Percentiles rank a stretch among this genome's conserved stretches.
These are phyloP conservation scores for Lasioglossum malachurum DNA, from an alignment of 2,888 invertebrate species.

Conservation along the genomic window DNA sequence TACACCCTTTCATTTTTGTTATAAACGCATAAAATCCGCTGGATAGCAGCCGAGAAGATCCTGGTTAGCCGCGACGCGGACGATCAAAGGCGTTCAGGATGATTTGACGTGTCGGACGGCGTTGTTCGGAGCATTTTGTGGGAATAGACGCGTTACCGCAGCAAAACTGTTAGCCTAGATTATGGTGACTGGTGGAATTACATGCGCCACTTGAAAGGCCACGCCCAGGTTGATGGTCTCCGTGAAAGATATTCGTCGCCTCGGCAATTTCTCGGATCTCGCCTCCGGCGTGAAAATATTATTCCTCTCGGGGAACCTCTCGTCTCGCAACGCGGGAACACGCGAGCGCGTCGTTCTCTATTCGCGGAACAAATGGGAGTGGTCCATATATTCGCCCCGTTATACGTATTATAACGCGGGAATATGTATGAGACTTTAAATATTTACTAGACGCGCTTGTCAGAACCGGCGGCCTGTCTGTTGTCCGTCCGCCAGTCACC, in stretches of 20 bases:
- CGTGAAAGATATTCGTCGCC: constrained; percentile 38
- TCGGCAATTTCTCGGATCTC: constrained; percentile 45
- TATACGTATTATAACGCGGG: constrained; percentile 42
- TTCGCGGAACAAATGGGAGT: constrained; percentile 51
- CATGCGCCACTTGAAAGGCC: constrained; percentile 40
- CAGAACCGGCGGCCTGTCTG: constrained; percentile 27
- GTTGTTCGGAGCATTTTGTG: background rate
- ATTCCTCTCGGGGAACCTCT: background rate
- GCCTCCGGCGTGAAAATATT: constrained; percentile 48
- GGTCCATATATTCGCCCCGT: constrained; percentile 29
- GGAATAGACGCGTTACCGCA: background rate
- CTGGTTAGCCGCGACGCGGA: background rate
- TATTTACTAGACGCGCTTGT: constrained; percentile 58
- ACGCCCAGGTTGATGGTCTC: constrained; percentile 52
- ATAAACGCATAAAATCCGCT: no score
- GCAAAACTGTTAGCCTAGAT: constrained; percentile 16
- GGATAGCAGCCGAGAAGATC: background rate
- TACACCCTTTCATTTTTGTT: no score
- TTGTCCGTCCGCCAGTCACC: constrained; percentile 35
- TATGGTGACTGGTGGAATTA: constrained; percentile 31
- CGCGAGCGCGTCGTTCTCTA: constrained; percentile 20
- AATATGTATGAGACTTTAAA: constrained; percentile 59
- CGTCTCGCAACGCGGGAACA: background rate
- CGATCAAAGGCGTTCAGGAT: background rate
- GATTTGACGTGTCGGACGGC: background rate